phyloP scores from a whole-genome alignment of 2,888 invertebrate genomes.

The Gnatocerus cornutus region DNA sequence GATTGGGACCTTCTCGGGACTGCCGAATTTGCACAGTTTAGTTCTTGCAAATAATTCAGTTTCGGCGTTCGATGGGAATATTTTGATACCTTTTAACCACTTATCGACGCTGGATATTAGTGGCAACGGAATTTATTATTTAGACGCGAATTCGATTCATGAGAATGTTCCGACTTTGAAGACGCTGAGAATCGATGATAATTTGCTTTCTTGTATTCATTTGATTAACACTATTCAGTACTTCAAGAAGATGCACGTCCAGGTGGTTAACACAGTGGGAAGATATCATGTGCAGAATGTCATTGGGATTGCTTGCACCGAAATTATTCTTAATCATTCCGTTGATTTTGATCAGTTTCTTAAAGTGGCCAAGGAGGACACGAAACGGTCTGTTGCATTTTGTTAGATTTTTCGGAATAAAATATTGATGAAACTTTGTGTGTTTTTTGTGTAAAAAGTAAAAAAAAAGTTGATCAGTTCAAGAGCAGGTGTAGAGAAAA shows the following conservation, averaged over 20 bases:
- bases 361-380: conserved; percentile 55
- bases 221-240: conserved; percentile 62
- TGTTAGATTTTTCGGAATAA: too few species aligned
- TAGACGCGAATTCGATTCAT: conserved; percentile 62
- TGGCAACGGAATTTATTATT: conserved; percentile 63
- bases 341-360: conserved; percentile 60
- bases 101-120: conserved; percentile 64
- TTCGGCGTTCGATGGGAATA: conserved; percentile 59
- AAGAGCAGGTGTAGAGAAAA: too few species aligned
- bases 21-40: conserved; percentile 60
- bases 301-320: conserved; percentile 65
- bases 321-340: conserved; percentile 53
- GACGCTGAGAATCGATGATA: conserved; percentile 63
- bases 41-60: conserved; percentile 64
- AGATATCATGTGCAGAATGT: conserved; percentile 65
- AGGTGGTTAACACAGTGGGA: conserved; percentile 57
- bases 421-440: too few species aligned
- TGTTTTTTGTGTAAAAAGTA: too few species aligned
- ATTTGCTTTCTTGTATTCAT: conserved; percentile 62
- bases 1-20: conserved; percentile 64
- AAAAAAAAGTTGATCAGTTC: too few species aligned
- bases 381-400: conserved; percentile 35
- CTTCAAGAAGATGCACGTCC: conserved; percentile 60
- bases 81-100: conserved; percentile 60
- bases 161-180: conserved; percentile 61